These are phyloP conservation scores for Therioaphis trifolii DNA, from an alignment of 2,888 invertebrate species.

Conservation along the genomic window DNA sequence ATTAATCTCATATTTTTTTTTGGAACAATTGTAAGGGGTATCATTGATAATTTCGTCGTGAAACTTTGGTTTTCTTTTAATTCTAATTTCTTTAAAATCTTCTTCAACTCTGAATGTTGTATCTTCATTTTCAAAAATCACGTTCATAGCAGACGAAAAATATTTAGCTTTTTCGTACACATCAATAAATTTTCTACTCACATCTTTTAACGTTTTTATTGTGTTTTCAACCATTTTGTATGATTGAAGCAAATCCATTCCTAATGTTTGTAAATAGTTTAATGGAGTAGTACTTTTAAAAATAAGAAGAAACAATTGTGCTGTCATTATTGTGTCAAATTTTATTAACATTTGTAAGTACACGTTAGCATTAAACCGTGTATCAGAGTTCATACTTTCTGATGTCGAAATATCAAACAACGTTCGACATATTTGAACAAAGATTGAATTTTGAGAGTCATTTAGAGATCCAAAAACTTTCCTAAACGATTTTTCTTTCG, in stretches of 20 bases:
- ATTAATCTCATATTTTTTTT: slow-evolving; percentile 32
- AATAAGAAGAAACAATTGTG: slow-evolving; percentile 32
- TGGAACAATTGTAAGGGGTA: no score
- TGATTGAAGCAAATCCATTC: slow-evolving; percentile 1
- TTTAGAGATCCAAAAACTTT: no score
- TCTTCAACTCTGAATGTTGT: no score
- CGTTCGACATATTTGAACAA: no score
- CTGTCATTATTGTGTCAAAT: no score
- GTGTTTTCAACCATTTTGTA: slow-evolving; percentile 30
- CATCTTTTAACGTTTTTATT: slow-evolving; percentile 17
- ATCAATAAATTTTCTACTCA: neutral
- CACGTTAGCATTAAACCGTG: slow-evolving; percentile 29
- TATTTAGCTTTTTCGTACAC: slow-evolving; percentile 15
- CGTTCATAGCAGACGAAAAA: no score
- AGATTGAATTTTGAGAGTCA: slow-evolving; percentile 42
- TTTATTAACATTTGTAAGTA: slow-evolving; percentile 32
- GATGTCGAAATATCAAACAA: no score
- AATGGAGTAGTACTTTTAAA: slow-evolving; percentile 36
- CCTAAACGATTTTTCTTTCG: slow-evolving; percentile 8
- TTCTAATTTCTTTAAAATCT: no score
- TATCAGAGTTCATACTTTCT: slow-evolving; percentile 24
- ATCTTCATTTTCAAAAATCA: no score
- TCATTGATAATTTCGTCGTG: no score
- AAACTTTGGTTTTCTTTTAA: no score
- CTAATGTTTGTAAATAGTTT: slow-evolving; percentile 34